A percentile compares a stretch with the other conserved stretches of the same genome.
These are phyloP conservation scores for Macrochelys suwanniensis DNA, from an alignment of 2,797 vertebrate species.

Conservation along the genomic window DNA sequence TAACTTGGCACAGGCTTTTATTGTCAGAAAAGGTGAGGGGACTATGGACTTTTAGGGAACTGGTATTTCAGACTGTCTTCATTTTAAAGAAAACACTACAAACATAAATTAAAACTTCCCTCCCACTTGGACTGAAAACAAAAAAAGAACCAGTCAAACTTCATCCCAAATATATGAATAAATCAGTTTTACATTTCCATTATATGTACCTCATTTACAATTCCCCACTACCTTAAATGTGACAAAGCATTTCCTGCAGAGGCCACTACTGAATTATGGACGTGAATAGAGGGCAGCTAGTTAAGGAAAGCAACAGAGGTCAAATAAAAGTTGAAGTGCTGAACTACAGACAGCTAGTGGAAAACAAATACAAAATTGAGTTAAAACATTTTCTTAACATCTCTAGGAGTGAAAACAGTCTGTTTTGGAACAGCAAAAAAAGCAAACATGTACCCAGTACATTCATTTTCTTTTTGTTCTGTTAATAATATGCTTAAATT, in stretches of 20 bases:
- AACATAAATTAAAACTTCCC: not conserved
- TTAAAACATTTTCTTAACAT: not conserved
- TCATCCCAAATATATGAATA: not conserved
- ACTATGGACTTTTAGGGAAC: not conserved
- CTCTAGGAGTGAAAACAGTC: not conserved
- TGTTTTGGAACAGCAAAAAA: not conserved
- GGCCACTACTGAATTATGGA: not conserved
- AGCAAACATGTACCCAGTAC: not conserved
- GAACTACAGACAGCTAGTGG: not conserved
- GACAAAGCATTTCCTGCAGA: fast-evolving
- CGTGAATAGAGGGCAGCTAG: not conserved
- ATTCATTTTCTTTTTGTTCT: not conserved
- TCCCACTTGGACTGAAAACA: not conserved
- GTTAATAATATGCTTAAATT: not conserved
- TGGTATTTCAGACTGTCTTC: not conserved
- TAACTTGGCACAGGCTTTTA: not conserved
- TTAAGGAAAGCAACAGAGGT: not conserved
- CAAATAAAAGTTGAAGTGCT: not conserved
- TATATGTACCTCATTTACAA: not conserved
- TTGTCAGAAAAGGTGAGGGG: not conserved
- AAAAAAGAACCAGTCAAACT: not conserved
- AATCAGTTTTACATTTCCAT: not conserved
- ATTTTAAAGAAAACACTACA: not conserved
- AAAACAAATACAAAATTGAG: not conserved
- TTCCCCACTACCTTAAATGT: fast-evolving